These are phyloP conservation scores for Onthophagus sagittarius DNA, from an alignment of 2,888 invertebrate species.

Conservation along the genomic window DNA sequence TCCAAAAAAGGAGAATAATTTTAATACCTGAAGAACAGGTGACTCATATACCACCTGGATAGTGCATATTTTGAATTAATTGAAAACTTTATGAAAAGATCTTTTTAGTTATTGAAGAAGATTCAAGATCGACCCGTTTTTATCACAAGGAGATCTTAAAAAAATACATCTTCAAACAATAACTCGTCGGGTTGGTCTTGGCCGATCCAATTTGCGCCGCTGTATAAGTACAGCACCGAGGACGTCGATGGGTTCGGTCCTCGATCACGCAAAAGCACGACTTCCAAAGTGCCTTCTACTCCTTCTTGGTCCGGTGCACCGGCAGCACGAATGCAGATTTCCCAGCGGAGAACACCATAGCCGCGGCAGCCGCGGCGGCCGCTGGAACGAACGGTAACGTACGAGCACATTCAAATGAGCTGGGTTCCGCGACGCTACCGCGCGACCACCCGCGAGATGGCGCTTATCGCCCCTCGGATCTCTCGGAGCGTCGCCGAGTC, in stretches of 20 bases:
- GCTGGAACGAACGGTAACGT: background rate
- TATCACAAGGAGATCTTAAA: background rate
- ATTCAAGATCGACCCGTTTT: background rate
- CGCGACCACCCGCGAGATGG: constrained; percentile 49
- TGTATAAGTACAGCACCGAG: background rate
- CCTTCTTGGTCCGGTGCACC: background rate
- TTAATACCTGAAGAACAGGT: no score
- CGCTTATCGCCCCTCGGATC: constrained; percentile 35
- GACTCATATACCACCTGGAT: no score
- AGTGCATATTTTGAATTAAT: no score
- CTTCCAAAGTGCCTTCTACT: background rate
- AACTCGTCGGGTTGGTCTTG: background rate
- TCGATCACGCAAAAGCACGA: background rate
- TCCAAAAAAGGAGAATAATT: no score
- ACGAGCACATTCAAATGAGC: constrained; percentile 23
- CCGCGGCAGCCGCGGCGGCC: background rate
- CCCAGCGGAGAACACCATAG: background rate
- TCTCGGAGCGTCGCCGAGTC: constrained; percentile 24
- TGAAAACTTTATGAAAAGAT: no score
- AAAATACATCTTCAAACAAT: background rate
- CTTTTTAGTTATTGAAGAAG: no score
- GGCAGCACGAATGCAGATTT: constrained; percentile 21
- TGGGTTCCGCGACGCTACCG: constrained; percentile 29
- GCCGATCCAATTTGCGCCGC: background rate
- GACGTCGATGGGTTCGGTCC: background rate